Evolutionary conservation across 2,888 invertebrate genomes (phyloP).

Genomic region (Baccha elongata): DNA sequence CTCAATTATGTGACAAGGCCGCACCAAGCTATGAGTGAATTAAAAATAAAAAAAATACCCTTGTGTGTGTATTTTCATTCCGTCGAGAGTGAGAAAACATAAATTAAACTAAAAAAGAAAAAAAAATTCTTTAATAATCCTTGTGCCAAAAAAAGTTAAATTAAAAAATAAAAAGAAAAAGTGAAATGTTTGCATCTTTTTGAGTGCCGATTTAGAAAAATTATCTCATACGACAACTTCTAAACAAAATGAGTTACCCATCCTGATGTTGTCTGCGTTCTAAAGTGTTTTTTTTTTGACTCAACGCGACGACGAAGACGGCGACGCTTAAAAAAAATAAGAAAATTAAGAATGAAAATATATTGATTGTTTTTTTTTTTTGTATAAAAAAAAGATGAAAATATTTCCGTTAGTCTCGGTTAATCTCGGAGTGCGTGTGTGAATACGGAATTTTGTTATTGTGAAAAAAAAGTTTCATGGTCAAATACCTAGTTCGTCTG

Average conservation of each 20-base stretch:
- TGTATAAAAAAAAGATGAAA: slow-evolving; percentile 20
- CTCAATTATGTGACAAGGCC: slow-evolving; percentile 63
- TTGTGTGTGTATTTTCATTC: slow-evolving; percentile 32
- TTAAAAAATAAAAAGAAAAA: slow-evolving; percentile 13
- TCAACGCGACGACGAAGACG: slow-evolving; percentile 15
- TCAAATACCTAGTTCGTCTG: slow-evolving; percentile 37
- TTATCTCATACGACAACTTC: slow-evolving; percentile 52
- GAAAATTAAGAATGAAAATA: slow-evolving; percentile 23
- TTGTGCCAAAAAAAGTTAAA: slow-evolving; percentile 66
- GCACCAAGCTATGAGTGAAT: slow-evolving; percentile 24
- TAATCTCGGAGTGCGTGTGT: slow-evolving; percentile 37
- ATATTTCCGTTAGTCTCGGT: slow-evolving; percentile 22
- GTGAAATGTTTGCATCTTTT: slow-evolving; percentile 41
- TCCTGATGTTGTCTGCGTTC: slow-evolving; percentile 59
- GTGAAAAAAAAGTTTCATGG: slow-evolving; percentile 37
- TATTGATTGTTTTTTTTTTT: slow-evolving; percentile 19
- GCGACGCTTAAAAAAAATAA: slow-evolving; percentile 7
- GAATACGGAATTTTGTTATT: slow-evolving; percentile 3
- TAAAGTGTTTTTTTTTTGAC: slow-evolving; percentile 57
- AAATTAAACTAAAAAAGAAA: slow-evolving; percentile 29
- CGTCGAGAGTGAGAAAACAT: slow-evolving; percentile 51
- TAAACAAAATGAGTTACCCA: slow-evolving; percentile 59
- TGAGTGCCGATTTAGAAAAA: slow-evolving; percentile 62
- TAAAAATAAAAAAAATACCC: slow-evolving; percentile 38
- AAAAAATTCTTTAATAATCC: slow-evolving; percentile 57